Percentiles rank a stretch among this genome's conserved stretches.
These are phyloP conservation scores for Eupithecia subfuscata DNA, from an alignment of 2,888 invertebrate species.

Conservation along the genomic window DNA sequence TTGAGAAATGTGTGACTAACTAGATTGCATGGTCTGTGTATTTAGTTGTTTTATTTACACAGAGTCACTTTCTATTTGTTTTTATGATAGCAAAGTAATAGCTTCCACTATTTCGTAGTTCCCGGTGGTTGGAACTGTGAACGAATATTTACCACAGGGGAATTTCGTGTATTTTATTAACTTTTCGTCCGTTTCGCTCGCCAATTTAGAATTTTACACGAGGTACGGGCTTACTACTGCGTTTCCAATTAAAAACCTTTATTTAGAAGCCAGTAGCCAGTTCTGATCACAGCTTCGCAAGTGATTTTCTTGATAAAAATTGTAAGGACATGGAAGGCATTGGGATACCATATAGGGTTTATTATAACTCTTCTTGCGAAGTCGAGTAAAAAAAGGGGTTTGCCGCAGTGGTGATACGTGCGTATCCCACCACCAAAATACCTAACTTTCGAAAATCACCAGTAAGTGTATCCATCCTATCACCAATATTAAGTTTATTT, in stretches of 20 bases:
- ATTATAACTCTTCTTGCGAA: no score
- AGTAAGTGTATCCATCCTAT: no score
- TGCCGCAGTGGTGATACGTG: no score
- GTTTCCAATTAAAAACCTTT: constrained; percentile 1
- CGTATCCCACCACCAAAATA: no score
- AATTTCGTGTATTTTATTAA: background rate
- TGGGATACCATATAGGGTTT: no score
- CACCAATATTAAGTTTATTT: no score
- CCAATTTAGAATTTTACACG: constrained; percentile 2
- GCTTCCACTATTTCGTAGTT: background rate
- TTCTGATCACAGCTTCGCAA: background rate
- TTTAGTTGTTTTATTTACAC: background rate
- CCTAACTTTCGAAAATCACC: no score
- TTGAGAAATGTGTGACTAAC: background rate
- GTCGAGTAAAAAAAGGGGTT: no score
- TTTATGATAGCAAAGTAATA: background rate
- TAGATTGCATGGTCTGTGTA: background rate
- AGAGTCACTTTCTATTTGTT: background rate
- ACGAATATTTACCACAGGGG: background rate
- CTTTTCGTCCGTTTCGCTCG: background rate
- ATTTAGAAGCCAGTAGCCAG: constrained; percentile 5
- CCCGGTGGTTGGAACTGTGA: background rate
- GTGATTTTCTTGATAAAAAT: background rate
- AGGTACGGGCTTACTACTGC: background rate
- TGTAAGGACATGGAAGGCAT: background rate